Evolutionary conservation across 1,140 invertebrate genomes (phyloP).

Genomic region (Berghia stephanieae): DNA sequence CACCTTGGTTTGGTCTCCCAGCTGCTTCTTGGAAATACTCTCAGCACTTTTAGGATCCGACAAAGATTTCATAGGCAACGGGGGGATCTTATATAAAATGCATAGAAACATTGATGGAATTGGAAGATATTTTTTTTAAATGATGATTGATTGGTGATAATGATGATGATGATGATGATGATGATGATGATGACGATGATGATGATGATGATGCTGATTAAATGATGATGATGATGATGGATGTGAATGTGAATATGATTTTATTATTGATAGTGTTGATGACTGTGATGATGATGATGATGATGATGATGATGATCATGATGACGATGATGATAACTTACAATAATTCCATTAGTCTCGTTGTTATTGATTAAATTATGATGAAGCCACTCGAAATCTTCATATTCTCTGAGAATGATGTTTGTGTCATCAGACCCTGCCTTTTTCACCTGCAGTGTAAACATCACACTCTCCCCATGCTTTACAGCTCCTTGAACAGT

Average conservation of each 20-base stretch:
- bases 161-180: no score
- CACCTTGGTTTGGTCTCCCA: constrained; percentile 63
- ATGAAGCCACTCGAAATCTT: constrained; percentile 69
- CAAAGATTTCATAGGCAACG: constrained; percentile 64
- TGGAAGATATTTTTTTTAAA: no score
- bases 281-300: not conserved
- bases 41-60: constrained; percentile 64
- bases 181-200: no score
- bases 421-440: constrained; percentile 32
- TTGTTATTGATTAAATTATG: constrained; percentile 65
- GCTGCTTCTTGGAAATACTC: constrained; percentile 60
- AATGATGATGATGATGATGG: not conserved
- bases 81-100: constrained; percentile 58
- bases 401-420: constrained; percentile 63
- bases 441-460: constrained; percentile 57
- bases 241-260: not conserved
- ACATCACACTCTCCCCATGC: constrained; percentile 65
- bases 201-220: not conserved
- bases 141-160: no score
- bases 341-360: constrained; percentile 64
- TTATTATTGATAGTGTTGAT: not conserved
- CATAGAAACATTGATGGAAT: not conserved
- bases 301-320: not conserved
- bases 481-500: constrained; percentile 64
- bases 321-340: constrained; percentile 58